Percentiles rank a stretch among this genome's conserved stretches.
phyloP scores from a whole-genome alignment of 2,888 invertebrate genomes.

The Leptopterna dolabrata region DNA sequence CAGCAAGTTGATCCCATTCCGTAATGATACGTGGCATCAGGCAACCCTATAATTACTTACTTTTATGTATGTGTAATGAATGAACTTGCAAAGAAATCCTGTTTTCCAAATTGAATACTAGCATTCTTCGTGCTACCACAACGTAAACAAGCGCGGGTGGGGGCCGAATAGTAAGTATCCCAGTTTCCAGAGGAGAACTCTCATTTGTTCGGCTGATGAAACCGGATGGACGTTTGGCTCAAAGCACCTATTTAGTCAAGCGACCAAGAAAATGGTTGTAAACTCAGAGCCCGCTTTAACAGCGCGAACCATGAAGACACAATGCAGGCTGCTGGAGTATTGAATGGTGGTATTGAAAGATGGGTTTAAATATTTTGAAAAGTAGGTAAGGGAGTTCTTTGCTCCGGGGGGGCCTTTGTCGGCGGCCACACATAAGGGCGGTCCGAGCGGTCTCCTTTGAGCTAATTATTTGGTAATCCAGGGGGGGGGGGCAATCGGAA shows the following conservation, averaged over 20 bases:
- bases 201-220: background rate
- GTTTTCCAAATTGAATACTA: too few species aligned
- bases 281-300: background rate
- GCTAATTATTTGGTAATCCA: conserved; percentile 38
- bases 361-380: conserved; percentile 52
- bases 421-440: conserved; percentile 36
- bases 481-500: background rate
- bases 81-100: too few species aligned
- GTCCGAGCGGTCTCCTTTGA: conserved; percentile 20
- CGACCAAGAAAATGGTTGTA: background rate
- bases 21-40: too few species aligned
- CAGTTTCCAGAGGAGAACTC: too few species aligned
- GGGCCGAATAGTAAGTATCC: too few species aligned
- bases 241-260: background rate
- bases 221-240: background rate
- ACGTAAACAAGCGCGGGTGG: too few species aligned
- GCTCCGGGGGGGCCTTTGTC: conserved; percentile 12
- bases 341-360: conserved; percentile 33
- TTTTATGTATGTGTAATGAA: too few species aligned
- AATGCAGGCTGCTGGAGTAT: background rate
- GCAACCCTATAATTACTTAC: too few species aligned
- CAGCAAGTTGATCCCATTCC: too few species aligned
- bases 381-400: conserved; percentile 29
- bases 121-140: too few species aligned
- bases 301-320: background rate